These are phyloP conservation scores for Geotrypetes seraphini DNA, from an alignment of 2,797 vertebrate genomes.

Conservation along the genomic window DNA sequence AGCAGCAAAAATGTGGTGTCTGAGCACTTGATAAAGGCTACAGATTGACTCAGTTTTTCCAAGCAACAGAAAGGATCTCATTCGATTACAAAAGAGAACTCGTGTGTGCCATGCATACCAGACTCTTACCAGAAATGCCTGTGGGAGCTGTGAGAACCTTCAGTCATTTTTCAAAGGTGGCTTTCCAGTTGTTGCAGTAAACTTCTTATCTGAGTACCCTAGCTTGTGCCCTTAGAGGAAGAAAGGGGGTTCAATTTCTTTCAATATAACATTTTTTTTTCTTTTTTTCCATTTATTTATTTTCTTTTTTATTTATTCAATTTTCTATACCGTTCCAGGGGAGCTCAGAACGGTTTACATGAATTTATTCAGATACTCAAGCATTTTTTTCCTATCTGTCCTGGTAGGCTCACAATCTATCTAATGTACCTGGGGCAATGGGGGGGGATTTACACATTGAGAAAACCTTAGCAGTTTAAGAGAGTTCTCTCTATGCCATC, in stretches of 20 bases:
- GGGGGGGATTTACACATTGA: too few relatives aligned
- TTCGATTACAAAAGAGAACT: too few relatives aligned
- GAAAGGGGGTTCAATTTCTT: slow-evolving; percentile 11
- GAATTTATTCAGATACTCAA: too few relatives aligned
- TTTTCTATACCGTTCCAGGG: too few relatives aligned
- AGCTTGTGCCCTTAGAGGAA: not conserved
- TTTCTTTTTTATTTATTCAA: too few relatives aligned
- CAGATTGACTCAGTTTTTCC: slow-evolving; percentile 7
- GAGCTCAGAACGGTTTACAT: too few relatives aligned
- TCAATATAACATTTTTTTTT: slow-evolving; percentile 3
- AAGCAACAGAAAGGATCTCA: not conserved
- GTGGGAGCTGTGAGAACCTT: slow-evolving; percentile 10
- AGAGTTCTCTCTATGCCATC: slow-evolving; percentile 16
- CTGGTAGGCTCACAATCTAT: too few relatives aligned
- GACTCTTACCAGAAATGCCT: slow-evolving; percentile 18
- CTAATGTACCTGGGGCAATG: too few relatives aligned
- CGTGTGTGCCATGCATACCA: slow-evolving; percentile 3
- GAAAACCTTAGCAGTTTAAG: too few relatives aligned
- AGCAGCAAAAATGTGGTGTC: not conserved
- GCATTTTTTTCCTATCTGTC: too few relatives aligned
- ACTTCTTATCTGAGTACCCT: slow-evolving; percentile 11
- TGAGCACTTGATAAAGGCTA: too few relatives aligned
- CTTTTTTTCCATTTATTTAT: too few relatives aligned
- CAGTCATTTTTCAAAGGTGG: not conserved
- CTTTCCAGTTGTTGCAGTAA: slow-evolving; percentile 6